Conservation (phyloP, 2,888 invertebrate genomes). For the Trichogramma evanescens region DNA sequence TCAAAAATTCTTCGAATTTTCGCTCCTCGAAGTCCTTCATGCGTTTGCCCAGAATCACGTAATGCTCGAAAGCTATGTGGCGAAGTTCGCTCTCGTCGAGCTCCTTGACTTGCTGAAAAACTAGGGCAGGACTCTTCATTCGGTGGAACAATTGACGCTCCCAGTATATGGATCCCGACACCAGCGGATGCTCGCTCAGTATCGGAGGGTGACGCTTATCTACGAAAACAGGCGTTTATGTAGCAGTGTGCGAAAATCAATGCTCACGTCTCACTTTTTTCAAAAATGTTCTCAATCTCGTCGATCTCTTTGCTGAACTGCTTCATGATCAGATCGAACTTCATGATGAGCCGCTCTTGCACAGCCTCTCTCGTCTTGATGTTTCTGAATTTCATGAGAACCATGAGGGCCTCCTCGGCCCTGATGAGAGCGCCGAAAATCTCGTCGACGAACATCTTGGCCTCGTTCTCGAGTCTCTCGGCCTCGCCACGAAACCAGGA, state of each 20-base stretch:
- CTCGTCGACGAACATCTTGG: slow-evolving; percentile 76
- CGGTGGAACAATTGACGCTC: slow-evolving; percentile 70
- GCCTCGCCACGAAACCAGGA: slow-evolving; percentile 71
- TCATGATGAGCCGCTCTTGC: slow-evolving; percentile 65
- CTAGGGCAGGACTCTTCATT: slow-evolving; percentile 72
- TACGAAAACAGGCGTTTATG: slow-evolving; percentile 29
- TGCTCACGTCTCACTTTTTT: slow-evolving; percentile 46
- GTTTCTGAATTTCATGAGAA: slow-evolving; percentile 72
- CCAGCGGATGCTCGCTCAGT: slow-evolving; percentile 68
- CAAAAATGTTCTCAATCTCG: slow-evolving; percentile 62
- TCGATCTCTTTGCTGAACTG: slow-evolving; percentile 81
- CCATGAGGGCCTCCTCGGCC: slow-evolving; percentile 73
- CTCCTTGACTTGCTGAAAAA: slow-evolving; percentile 68
- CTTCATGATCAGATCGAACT: slow-evolving; percentile 77
- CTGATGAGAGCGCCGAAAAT: slow-evolving; percentile 75
- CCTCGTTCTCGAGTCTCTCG: slow-evolving; percentile 67
- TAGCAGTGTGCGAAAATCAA: background rate
- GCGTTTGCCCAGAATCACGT: slow-evolving; percentile 65
- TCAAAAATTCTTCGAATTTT: slow-evolving; percentile 67
- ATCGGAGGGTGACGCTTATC: slow-evolving; percentile 63
- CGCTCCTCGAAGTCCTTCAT: slow-evolving; percentile 70
- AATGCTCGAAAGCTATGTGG: slow-evolving; percentile 70
- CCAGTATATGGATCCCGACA: slow-evolving; percentile 84
- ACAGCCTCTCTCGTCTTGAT: slow-evolving; percentile 71
- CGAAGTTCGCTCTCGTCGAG: slow-evolving; percentile 67